phyloP scores from a whole-genome alignment of 2,113 vertebrate species.

The Thomomys bottae region DNA sequence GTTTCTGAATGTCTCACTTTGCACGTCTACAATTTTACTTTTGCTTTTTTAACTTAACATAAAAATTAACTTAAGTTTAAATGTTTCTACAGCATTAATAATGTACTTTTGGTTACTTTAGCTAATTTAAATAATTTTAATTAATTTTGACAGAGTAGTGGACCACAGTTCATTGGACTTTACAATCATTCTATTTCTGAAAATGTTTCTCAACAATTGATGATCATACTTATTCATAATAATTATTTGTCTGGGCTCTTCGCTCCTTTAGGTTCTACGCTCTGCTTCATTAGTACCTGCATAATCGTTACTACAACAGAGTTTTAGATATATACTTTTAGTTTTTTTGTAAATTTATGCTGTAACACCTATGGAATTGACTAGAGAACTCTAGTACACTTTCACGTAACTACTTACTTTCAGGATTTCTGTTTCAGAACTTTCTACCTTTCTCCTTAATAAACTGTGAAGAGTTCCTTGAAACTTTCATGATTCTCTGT shows the following conservation, averaged over 20 bases:
- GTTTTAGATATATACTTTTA: neutral
- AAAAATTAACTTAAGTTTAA: neutral
- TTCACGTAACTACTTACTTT: neutral
- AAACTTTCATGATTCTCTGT: neutral
- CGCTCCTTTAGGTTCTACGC: rapidly evolving
- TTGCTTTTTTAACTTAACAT: neutral
- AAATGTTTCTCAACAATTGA: neutral
- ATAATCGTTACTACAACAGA: neutral
- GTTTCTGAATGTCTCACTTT: no score
- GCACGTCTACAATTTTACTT: neutral
- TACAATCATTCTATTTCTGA: neutral
- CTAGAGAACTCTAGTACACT: neutral
- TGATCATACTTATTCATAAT: neutral
- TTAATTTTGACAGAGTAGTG: neutral
- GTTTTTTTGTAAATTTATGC: no score
- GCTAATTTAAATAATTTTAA: no score
- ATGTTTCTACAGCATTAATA: neutral
- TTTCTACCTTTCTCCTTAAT: neutral
- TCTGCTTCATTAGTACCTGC: neutral
- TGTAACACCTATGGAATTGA: neutral
- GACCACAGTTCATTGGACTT: neutral
- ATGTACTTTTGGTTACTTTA: neutral
- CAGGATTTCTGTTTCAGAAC: neutral
- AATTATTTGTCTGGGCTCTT: no score
- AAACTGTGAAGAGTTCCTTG: neutral